phyloP scores from a whole-genome alignment of 2,888 invertebrate genomes.

The Scrobipalpa atriplicella region DNA sequence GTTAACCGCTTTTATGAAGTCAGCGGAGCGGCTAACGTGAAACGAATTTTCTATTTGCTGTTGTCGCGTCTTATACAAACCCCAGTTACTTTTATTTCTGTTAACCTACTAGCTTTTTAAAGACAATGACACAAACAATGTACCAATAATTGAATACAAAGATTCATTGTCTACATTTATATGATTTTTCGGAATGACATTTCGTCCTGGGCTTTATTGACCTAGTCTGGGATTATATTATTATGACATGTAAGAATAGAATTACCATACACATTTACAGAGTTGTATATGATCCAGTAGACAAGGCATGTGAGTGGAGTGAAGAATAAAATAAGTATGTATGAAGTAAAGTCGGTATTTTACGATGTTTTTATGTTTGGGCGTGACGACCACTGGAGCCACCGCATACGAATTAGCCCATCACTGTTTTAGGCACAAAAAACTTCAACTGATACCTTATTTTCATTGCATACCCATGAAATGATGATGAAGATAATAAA shows the following conservation, averaged over 20 bases:
- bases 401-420: constrained; percentile 48
- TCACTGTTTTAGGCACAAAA: constrained; percentile 16
- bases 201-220: background rate
- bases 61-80: background rate
- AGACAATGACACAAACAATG: background rate
- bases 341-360: constrained; percentile 51
- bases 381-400: constrained; percentile 44
- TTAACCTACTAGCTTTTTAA: no score
- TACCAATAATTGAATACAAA: background rate
- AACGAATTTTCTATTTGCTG: constrained; percentile 1
- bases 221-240: background rate
- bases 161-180: background rate
- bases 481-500: no score
- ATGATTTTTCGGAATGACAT: background rate
- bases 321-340: constrained; percentile 44
- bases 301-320: constrained; percentile 20
- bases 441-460: background rate
- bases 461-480: no score
- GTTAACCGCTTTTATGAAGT: constrained; percentile 12
- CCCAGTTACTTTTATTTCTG: no score
- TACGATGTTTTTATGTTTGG: constrained; percentile 55
- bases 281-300: constrained; percentile 4
- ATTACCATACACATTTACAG: constrained; percentile 23
- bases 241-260: background rate
- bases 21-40: constrained; percentile 8